Evolutionary conservation across 2,888 invertebrate species (phyloP), one percentile per base, ranked within the genome.

Genomic region (Carterocephalus palaemon): DNA sequence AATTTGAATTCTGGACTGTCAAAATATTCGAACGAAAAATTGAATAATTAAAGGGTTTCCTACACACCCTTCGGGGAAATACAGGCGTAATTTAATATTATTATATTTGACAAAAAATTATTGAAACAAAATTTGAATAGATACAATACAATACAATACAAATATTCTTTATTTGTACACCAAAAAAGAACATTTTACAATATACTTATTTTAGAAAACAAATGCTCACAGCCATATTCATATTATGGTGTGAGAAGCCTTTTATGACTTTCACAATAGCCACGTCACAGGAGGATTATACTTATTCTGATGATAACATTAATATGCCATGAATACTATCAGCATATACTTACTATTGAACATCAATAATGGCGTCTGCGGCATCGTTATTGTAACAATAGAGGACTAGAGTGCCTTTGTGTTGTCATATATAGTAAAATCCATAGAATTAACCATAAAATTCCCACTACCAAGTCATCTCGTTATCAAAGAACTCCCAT

Each of bases 281-380:
- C n/a, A n/a, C 19, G 31, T 31, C 16, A 24, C 16, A 40, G 16
- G 10, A 17, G 8, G n/a, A 23, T 32, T 17, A 26, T 41, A 31
- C 32, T n/a, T n/a, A n/a, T 32, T 32, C 10, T 10, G 32, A 32
- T 31, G 31, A 31, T 32, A 41, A 41, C 23, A 41, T 8, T 32
- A 41, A 41, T 31, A 41, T 8, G 32, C 40, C 32, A 41, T 41
- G 40, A 41, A 41, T 41, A 41, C 40, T 41, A 41, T 41, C 32
- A 41, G 23, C 32, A 41, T 41, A 32, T 17, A 24, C 40, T 41
- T 41, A 33, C 24, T 12, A 22, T 12, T 23, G 7, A 12, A 42
- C 26, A 33, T 33, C 24, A 19, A 33, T 34, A 33, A 42, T 34
- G 33, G 12, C 15, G 15, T 10, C 32, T 31, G 19, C 8, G 12